Percentiles rank a stretch among this genome's conserved stretches.
phyloP scores from a whole-genome alignment of 2,888 invertebrate species.

The Temnothorax rugatulus region DNA sequence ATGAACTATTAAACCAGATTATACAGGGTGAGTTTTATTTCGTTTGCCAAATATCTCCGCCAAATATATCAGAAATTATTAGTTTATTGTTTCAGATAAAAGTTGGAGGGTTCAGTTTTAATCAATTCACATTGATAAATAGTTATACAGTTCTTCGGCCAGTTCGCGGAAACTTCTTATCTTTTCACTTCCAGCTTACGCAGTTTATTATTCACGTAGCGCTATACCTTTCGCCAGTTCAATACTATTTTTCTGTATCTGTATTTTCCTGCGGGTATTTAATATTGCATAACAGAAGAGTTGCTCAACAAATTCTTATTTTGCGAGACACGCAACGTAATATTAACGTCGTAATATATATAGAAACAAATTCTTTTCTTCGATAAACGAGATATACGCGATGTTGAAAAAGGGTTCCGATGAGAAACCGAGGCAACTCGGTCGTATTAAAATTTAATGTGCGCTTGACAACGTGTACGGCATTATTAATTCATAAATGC shows the following conservation, averaged over 20 bases:
- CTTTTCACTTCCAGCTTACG: background rate
- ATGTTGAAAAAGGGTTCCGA: background rate
- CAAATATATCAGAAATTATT: no score
- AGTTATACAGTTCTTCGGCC: background rate
- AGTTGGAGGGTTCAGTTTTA: background rate
- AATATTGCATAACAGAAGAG: background rate
- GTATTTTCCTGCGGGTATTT: background rate
- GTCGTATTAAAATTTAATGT: slow-evolving; percentile 35
- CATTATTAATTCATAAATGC: slow-evolving; percentile 33
- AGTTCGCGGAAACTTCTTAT: background rate
- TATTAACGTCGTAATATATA: background rate
- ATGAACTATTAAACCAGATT: background rate
- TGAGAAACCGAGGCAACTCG: background rate
- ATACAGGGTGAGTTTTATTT: no score
- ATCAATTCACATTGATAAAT: background rate
- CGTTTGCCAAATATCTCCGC: no score
- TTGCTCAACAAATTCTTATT: background rate
- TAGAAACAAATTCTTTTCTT: background rate
- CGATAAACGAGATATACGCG: background rate
- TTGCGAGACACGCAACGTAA: background rate
- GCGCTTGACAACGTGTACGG: background rate
- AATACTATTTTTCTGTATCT: background rate
- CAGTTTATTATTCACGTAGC: background rate
- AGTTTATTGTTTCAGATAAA: no score
- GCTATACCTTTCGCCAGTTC: background rate